phyloP scores from a whole-genome alignment of 2,113 vertebrate species.

The Tychaedon coryphoeus region DNA sequence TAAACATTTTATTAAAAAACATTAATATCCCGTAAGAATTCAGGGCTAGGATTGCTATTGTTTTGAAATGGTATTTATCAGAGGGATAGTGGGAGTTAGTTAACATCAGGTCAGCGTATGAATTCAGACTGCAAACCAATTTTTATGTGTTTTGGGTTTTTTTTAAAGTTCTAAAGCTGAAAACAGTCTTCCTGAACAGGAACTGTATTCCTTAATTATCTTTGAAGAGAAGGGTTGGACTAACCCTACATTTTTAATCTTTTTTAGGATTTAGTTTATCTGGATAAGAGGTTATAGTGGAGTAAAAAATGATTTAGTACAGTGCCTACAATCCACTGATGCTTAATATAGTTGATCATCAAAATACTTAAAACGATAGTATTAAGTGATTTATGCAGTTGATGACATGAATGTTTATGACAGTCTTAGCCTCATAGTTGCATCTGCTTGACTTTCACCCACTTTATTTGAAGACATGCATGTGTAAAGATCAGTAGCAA shows the following conservation, averaged over 20 bases:
- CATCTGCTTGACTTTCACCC: constrained; percentile 44
- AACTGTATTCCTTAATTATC: constrained; percentile 17
- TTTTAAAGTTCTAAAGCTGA: neutral
- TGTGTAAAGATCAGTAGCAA: constrained; percentile 56
- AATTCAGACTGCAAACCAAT: neutral
- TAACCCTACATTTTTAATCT: constrained; percentile 34
- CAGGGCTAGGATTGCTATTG: neutral
- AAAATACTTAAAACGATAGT: constrained; percentile 19
- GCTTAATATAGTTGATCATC: neutral
- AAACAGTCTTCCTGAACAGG: neutral
- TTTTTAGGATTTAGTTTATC: constrained; percentile 48
- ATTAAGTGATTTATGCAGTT: constrained; percentile 37
- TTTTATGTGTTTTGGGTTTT: neutral
- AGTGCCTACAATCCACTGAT: neutral
- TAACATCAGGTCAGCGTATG: neutral
- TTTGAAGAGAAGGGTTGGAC: constrained; percentile 1
- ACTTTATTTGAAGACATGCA: constrained; percentile 52
- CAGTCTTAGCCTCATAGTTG: constrained; percentile 25
- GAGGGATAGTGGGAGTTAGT: neutral
- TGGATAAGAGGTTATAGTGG: constrained; percentile 8
- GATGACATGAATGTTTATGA: constrained; percentile 58
- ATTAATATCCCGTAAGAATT: neutral
- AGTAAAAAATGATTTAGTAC: constrained; percentile 24
- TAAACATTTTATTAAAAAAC: neutral
- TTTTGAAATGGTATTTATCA: neutral